Evolutionary conservation across 2,113 vertebrate genomes (phyloP).

Genomic region (Bos indicus): DNA sequence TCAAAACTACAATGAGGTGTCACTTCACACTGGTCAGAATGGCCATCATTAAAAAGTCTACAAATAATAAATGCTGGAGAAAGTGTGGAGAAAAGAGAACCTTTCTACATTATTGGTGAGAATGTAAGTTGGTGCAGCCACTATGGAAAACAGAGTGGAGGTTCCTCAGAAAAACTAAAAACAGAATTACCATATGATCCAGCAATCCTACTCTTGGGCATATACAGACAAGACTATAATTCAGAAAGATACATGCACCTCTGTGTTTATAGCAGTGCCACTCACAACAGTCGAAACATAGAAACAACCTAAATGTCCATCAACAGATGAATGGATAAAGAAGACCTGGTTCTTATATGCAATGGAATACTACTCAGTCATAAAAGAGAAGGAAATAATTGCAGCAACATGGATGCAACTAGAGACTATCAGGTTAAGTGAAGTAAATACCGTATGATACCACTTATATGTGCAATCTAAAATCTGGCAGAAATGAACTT

Average conservation of each 20-base stretch:
- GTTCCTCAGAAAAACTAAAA: not conserved
- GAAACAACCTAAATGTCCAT: not conserved
- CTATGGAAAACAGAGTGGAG: not conserved
- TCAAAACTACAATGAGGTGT: not conserved
- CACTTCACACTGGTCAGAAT: not conserved
- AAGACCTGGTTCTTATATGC: not conserved
- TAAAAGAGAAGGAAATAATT: not conserved
- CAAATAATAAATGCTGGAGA: not conserved
- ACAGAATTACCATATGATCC: not conserved
- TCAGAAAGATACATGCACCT: not conserved
- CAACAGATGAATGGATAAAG: not conserved
- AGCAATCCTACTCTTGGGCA: not conserved
- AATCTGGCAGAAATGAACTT: not conserved
- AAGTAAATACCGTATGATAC: not conserved
- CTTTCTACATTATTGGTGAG: not conserved
- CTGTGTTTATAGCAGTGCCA: not conserved
- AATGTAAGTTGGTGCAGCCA: not conserved
- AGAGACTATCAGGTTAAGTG: not conserved
- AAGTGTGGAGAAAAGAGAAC: not conserved
- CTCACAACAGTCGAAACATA: not conserved
- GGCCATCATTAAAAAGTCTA: not conserved
- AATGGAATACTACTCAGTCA: not conserved
- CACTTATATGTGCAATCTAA: not conserved
- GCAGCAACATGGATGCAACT: not conserved
- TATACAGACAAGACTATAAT: not conserved